Base-by-base conservation (phyloP, 2,797 vertebrate species). In the Gorsachius magnificus region DNA sequence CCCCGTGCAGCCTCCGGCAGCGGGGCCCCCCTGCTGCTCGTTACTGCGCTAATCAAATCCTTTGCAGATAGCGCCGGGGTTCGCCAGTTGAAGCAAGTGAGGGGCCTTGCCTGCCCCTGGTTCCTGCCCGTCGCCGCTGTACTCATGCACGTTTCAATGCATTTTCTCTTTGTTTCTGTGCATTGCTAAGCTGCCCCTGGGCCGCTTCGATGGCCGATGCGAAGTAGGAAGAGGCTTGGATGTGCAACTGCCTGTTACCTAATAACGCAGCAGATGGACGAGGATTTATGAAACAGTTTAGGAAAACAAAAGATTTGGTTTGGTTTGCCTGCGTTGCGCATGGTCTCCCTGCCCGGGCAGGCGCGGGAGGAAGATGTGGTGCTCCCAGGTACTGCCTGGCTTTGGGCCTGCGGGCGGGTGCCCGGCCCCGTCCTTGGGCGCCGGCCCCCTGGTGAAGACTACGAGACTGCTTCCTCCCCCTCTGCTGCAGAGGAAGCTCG, bases 21-120 rank as follows among this genome's bases (percentile, higher is more conserved):
- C 33, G 20, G 43, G 38, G 20, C 7, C 5, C 46, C 60, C 6
- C 3, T 4, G 4, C 41, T 3, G 9, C 6, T 5, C 0, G 0
- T 51, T 41, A 12, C 58, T 7, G 31, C 2, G 46, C 87, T 14
- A 2, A 36, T 7, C 17, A 1, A 26, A 11, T 38, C 64, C 83
- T 48, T 19, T 3, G 41, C 71, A 24, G 61, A 3, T 4, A 8
- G 56, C 4, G 74, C 70, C 13, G 29, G 78, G 68, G 26, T 33
- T 43, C 22, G 68, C 12, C 11, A 5, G 87, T 1, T 50, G 85
- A 36, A 68, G 93, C 61, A 13, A 76, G 38, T 10, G 2, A 33
- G 65, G 79, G 88, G 15, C 4, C 61, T 43, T 22, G 48, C 86
- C 89, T 60, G 14, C 12, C 66, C 28, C 18, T 2, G 17, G 17